These are phyloP conservation scores for Labia minor DNA, from an alignment of 2,888 invertebrate species.

Conservation along the genomic window DNA sequence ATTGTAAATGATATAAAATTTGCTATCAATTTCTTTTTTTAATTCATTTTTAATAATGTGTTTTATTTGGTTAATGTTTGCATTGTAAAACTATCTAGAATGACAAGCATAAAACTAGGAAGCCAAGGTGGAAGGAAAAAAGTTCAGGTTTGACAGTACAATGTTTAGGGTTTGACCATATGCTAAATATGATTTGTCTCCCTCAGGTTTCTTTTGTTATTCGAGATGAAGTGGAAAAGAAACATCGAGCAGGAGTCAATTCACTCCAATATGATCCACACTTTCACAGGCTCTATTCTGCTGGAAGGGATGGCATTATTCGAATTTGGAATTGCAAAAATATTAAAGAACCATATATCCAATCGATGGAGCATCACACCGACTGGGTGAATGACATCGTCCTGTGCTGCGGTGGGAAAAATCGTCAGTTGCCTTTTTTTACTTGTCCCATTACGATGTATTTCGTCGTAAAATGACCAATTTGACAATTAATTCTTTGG, in stretches of 20 bases:
- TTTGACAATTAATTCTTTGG: too few species aligned
- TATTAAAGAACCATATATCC: constrained; percentile 66
- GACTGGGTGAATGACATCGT: constrained; percentile 99
- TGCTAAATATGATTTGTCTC: constrained; percentile 20
- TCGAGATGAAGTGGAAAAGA: constrained; percentile 86
- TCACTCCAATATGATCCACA: constrained; percentile 85
- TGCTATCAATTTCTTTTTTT: too few species aligned
- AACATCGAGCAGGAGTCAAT: constrained; percentile 92
- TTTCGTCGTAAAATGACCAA: not conserved
- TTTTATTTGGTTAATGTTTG: too few species aligned
- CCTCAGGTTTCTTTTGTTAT: constrained; percentile 92
- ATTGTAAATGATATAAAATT: too few species aligned
- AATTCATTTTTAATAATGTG: too few species aligned
- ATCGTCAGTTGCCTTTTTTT: constrained; percentile 66
- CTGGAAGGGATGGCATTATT: constrained; percentile 94
- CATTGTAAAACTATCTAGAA: too few species aligned
- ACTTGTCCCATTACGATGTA: not conserved
- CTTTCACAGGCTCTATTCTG: constrained; percentile 82
- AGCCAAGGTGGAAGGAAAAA: constrained; percentile 43
- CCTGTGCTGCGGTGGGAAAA: constrained; percentile 90
- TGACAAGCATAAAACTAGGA: constrained; percentile 41
- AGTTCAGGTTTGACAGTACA: constrained; percentile 38
- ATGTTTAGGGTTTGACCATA: not conserved
- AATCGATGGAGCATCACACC: constrained; percentile 98
- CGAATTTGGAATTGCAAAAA: constrained; percentile 67